Evolutionary conservation across 2,113 vertebrate genomes (phyloP).

Genomic region (Mixornis gularis): DNA sequence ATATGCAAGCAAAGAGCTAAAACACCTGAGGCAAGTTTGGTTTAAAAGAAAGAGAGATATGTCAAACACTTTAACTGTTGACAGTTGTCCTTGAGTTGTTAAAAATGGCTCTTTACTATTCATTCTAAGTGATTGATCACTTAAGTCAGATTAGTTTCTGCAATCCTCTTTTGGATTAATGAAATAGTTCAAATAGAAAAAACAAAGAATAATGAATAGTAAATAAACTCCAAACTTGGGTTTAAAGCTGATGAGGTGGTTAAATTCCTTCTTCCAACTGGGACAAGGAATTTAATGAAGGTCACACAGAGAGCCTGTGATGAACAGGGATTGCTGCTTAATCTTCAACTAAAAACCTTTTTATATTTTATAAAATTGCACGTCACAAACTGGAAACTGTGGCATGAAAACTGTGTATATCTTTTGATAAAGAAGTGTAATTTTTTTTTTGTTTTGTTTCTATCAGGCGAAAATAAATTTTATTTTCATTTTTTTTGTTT

Average conservation of each 20-base stretch:
- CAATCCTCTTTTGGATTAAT: neutral
- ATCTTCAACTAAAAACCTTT: neutral
- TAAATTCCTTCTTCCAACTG: neutral
- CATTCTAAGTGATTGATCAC: neutral
- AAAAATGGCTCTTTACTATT: neutral
- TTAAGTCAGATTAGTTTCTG: neutral
- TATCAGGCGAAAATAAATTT: too few relatives aligned
- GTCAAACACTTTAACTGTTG: neutral
- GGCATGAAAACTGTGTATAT: neutral
- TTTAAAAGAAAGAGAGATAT: neutral
- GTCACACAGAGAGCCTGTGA: neutral
- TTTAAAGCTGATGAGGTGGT: neutral
- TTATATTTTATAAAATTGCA: neutral
- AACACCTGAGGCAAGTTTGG: neutral
- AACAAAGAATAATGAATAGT: neutral
- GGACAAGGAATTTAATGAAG: neutral
- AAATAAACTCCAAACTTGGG: neutral
- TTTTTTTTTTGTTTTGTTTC: too few relatives aligned
- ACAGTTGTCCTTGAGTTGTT: constrained; percentile 1
- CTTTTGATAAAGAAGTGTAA: neutral
- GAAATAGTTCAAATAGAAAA: neutral
- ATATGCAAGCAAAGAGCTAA: neutral
- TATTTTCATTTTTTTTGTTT: too few relatives aligned
- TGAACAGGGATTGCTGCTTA: neutral
- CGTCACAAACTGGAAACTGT: neutral